Evolutionary conservation across 2,113 vertebrate genomes (phyloP).

Genomic region (Cygnus atratus): DNA sequence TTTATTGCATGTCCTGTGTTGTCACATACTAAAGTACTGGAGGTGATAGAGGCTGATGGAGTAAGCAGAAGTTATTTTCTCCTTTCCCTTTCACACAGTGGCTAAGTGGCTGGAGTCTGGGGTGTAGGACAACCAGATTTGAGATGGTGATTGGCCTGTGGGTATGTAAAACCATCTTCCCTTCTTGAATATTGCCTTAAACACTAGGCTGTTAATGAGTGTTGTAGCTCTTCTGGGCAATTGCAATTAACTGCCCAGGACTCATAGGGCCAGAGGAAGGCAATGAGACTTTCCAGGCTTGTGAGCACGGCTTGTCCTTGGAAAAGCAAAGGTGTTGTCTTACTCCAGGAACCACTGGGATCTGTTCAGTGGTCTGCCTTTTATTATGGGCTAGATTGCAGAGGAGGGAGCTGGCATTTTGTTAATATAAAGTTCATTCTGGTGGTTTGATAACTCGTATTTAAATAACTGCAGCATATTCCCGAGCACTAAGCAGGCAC

Average conservation of each 20-base stretch:
- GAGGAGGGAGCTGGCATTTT: not conserved
- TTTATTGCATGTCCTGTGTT: accelerated
- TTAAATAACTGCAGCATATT: not conserved
- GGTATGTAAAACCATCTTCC: not conserved
- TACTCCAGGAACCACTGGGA: not conserved
- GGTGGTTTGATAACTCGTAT: not conserved
- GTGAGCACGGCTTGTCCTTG: not conserved
- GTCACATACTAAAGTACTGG: not conserved
- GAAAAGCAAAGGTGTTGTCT: not conserved
- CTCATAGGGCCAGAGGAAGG: not conserved
- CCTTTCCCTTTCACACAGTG: not conserved
- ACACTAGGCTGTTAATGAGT: accelerated
- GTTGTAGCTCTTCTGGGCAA: not conserved
- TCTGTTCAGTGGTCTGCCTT: not conserved
- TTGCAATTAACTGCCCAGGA: not conserved
- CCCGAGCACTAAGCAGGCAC: not conserved
- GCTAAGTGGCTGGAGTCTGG: not conserved
- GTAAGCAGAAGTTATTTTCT: not conserved
- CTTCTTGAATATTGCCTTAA: not conserved
- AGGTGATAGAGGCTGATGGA: not conserved
- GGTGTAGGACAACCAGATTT: not conserved
- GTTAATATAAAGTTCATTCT: not conserved
- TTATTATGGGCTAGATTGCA: not conserved
- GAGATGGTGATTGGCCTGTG: not conserved
- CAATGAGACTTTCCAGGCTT: not conserved